A percentile compares a stretch with the other conserved stretches of the same genome.
These are phyloP conservation scores for Anolis sagrei DNA, from an alignment of 2,113 vertebrate species.

Conservation along the genomic window DNA sequence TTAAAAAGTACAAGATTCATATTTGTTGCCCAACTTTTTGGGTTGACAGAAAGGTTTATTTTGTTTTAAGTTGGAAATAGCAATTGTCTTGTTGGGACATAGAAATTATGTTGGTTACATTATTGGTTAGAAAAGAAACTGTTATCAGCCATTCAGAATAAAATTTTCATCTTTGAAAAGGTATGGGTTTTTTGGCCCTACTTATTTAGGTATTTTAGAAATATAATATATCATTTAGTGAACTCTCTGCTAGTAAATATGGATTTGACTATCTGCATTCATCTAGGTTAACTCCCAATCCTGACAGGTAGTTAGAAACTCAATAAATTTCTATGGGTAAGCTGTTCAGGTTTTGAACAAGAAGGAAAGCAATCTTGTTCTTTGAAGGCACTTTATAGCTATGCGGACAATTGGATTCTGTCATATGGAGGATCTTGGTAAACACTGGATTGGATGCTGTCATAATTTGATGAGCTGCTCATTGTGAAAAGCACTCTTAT, in stretches of 20 bases:
- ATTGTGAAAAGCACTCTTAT: neutral
- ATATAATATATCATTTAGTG: too few species aligned
- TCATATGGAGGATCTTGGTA: neutral
- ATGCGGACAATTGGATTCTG: neutral
- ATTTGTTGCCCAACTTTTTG: too few species aligned
- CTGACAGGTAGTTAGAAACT: neutral
- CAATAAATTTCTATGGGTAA: neutral
- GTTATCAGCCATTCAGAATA: too few species aligned
- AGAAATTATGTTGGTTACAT: too few species aligned
- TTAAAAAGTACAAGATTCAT: too few species aligned
- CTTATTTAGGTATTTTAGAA: too few species aligned
- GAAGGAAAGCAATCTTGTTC: neutral
- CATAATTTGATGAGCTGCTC: neutral
- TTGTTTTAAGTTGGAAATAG: too few species aligned
- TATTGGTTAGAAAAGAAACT: too few species aligned
- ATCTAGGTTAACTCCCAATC: neutral
- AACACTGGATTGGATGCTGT: neutral
- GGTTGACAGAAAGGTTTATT: too few species aligned
- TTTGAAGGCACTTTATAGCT: neutral
- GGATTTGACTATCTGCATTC: neutral
- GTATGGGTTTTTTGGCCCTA: too few species aligned
- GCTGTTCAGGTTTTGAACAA: neutral
- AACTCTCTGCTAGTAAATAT: neutral
- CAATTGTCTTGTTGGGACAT: too few species aligned
- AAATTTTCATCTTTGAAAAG: too few species aligned